phyloP scores from a whole-genome alignment of 2,888 invertebrate genomes.

The Sycophila texana region DNA sequence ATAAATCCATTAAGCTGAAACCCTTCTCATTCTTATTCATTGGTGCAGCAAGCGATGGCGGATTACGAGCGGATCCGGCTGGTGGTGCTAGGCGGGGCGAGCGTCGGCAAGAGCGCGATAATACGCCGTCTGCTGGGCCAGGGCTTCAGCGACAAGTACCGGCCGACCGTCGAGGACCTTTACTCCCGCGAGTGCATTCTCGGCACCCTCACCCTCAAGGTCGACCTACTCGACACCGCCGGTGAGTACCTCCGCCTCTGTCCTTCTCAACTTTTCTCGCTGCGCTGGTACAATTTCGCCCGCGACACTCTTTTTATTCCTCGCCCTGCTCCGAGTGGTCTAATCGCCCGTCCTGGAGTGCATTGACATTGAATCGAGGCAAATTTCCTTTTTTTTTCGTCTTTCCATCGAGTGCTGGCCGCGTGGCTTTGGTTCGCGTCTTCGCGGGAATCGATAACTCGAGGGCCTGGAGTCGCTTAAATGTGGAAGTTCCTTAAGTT shows the following conservation, averaged over 20 bases:
- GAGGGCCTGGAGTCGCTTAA: no score
- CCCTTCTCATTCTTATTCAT: no score
- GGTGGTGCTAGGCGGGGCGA: constrained; percentile 88
- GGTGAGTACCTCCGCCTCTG: constrained; percentile 60
- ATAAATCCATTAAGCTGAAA: no score
- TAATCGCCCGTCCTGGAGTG: no score
- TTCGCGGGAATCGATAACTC: no score
- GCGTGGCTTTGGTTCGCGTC: no score
- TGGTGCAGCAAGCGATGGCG: constrained; percentile 76
- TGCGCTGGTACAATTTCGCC: background rate
- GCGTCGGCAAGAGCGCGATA: constrained; percentile 91
- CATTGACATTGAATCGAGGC: no score
- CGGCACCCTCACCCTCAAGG: constrained; percentile 85
- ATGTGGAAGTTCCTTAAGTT: no score
- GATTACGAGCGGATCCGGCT: constrained; percentile 88
- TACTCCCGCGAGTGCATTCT: constrained; percentile 90
- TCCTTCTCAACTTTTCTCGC: no score
- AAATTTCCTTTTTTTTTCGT: no score
- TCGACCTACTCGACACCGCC: constrained; percentile 75
- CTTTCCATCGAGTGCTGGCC: no score
- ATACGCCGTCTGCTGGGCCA: constrained; percentile 88
- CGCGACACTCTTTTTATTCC: background rate
- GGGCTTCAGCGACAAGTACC: constrained; percentile 87
- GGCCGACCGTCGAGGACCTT: constrained; percentile 91
- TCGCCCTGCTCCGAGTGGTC: no score